Evolutionary conservation across 2,113 vertebrate genomes (phyloP).

Genomic region (Mesocricetus auratus): DNA sequence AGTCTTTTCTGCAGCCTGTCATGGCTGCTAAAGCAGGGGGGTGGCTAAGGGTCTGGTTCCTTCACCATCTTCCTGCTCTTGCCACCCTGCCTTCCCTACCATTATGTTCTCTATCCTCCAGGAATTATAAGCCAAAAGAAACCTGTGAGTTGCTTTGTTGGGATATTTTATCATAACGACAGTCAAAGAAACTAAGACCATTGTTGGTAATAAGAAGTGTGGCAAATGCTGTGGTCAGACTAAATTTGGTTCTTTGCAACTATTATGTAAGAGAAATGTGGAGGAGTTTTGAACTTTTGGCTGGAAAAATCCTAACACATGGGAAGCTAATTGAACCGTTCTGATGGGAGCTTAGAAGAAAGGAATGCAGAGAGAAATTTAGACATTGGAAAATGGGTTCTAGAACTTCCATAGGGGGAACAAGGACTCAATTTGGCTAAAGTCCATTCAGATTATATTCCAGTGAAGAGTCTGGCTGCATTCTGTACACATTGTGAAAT

Average conservation of each 20-base stretch:
- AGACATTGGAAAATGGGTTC: too few relatives aligned
- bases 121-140: background rate
- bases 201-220: background rate
- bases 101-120: background rate
- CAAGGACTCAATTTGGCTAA: background rate
- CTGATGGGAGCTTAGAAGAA: background rate
- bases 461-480: background rate
- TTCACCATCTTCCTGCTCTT: background rate
- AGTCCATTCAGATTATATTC: background rate
- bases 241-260: background rate
- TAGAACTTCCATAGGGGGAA: background rate
- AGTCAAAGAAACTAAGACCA: background rate
- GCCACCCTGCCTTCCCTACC: too few relatives aligned
- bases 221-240: too few relatives aligned
- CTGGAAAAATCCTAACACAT: background rate
- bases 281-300: background rate
- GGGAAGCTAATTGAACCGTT: background rate
- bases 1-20: too few relatives aligned
- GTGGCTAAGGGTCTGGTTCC: too few relatives aligned
- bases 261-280: background rate
- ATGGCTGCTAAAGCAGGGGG: too few relatives aligned
- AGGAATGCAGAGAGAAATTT: background rate
- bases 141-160: background rate
- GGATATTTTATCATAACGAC: background rate
- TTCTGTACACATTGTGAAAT: background rate